phyloP scores from a whole-genome alignment of 2,113 vertebrate species.

The Limnothrissa miodon region DNA sequence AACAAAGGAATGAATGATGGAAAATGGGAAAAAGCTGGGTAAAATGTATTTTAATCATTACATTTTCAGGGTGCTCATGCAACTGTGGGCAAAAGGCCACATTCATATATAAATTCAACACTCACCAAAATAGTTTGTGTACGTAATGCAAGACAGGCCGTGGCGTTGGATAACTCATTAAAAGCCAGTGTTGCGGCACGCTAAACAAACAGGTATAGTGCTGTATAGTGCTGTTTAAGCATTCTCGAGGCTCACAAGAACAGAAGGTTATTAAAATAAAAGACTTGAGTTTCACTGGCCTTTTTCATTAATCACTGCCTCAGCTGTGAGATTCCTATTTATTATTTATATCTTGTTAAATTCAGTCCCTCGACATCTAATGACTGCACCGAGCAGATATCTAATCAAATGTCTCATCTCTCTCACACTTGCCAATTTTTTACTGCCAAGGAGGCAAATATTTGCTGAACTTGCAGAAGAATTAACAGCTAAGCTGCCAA shows the following conservation, averaged over 20 bases:
- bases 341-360: conserved; percentile 50
- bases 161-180: not conserved
- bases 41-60: conserved; percentile 37
- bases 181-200: not conserved
- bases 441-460: conserved; percentile 36
- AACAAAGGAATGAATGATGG: conserved; percentile 24
- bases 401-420: conserved; percentile 45
- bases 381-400: conserved; percentile 43
- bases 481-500: not conserved
- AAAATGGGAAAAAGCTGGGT: conserved; percentile 1
- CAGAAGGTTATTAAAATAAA: conserved; percentile 48
- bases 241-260: conserved; percentile 8
- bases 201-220: conserved; percentile 59
- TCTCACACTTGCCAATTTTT: conserved; percentile 41
- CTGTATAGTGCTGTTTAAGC: conserved; percentile 41
- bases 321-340: conserved; percentile 47
- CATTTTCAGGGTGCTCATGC: conserved; percentile 26
- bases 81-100: conserved; percentile 35
- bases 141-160: conserved; percentile 49
- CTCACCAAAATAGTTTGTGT: conserved; percentile 50
- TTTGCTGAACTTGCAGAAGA: not conserved
- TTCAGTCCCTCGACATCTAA: conserved; percentile 43
- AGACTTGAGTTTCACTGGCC: conserved; percentile 37
- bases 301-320: conserved; percentile 47
- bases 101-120: conserved; percentile 57